Evolutionary conservation across 2,797 vertebrate species (phyloP).

Genomic region (Oceanodroma leucorhoa): DNA sequence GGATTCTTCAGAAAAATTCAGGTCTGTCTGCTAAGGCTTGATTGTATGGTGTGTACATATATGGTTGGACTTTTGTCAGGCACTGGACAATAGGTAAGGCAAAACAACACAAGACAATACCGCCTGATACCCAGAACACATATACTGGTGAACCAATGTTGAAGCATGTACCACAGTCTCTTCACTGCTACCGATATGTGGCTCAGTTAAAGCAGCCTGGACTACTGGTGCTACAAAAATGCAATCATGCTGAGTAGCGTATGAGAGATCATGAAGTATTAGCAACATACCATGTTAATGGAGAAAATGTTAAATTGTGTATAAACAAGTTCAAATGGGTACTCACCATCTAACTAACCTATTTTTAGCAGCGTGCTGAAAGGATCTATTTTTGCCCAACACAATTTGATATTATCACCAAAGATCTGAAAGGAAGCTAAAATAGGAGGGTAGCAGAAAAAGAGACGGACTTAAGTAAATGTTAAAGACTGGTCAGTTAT

Average conservation of each 20-base stretch:
- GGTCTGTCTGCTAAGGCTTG: neutral
- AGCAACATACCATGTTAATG: neutral
- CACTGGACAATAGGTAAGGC: neutral
- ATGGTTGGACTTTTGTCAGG: neutral
- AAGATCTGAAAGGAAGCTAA: neutral
- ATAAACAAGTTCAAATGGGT: neutral
- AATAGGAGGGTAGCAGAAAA: neutral
- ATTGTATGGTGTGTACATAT: neutral
- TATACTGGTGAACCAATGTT: fast-evolving
- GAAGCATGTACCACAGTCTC: neutral
- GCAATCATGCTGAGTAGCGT: neutral
- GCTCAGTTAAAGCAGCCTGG: neutral
- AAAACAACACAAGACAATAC: neutral
- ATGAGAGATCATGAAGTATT: neutral
- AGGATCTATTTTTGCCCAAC: neutral
- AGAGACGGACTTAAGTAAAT: neutral
- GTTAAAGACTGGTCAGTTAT: neutral
- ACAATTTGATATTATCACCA: neutral
- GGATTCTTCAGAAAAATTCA: neutral
- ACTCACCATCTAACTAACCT: neutral
- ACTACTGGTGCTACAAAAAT: neutral
- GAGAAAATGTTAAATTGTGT: neutral
- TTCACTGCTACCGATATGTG: neutral
- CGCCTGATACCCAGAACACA: fast-evolving
- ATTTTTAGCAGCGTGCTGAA: neutral